Evolutionary conservation across 1,140 invertebrate species (phyloP).

Genomic region (Harpegnathos saltator): DNA sequence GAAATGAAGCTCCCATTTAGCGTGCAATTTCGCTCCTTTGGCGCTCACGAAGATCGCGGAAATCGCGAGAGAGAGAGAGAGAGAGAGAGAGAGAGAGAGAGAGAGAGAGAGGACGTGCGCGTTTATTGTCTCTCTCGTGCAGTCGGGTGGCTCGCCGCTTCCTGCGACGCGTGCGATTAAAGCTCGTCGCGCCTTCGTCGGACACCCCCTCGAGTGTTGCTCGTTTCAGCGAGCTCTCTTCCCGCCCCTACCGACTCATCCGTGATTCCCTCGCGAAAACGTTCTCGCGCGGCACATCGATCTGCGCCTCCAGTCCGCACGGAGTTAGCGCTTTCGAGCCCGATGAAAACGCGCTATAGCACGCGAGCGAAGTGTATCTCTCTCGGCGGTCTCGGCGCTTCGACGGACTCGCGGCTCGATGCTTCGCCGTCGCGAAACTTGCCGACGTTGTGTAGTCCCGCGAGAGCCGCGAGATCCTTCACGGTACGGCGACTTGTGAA

Average conservation of each 20-base stretch:
- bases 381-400: neutral
- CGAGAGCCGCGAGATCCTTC: neutral
- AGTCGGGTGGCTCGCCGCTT: no score
- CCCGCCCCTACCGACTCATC: no score
- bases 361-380: neutral
- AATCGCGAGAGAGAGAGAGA: no score
- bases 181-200: neutral
- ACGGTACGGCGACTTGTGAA: conserved; percentile 36
- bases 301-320: no score
- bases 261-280: no score
- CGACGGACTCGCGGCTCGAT: conserved; percentile 10
- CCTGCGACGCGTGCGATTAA: neutral
- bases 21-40: neutral
- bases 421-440: conserved; percentile 3
- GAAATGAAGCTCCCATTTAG: neutral
- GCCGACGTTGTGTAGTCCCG: conserved; percentile 20
- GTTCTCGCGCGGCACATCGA: no score
- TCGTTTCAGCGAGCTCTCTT: no score
- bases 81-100: no score
- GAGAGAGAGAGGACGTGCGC: no score
- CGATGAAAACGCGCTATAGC: neutral
- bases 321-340: no score
- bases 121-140: no score
- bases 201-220: no score
- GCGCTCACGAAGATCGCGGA: neutral